A percentile compares a stretch with the other conserved stretches of the same genome.
phyloP scores from a whole-genome alignment of 2,888 invertebrate genomes.

The Chloroclysta siterata region DNA sequence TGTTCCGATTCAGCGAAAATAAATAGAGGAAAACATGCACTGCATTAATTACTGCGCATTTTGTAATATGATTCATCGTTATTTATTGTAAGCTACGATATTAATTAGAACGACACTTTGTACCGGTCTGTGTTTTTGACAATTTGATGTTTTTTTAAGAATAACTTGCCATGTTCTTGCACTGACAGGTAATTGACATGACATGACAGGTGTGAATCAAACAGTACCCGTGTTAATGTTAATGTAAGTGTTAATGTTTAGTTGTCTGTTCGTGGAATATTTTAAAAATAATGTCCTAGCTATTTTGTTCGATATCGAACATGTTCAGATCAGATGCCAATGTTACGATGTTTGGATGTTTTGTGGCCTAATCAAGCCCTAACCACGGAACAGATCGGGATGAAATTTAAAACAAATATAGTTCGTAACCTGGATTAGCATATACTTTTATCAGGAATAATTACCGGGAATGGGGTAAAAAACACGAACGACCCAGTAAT shows the following conservation, averaged over 20 bases:
- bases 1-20: slow-evolving; percentile 14
- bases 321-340: no score
- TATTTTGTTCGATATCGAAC: neutral
- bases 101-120: slow-evolving; percentile 33
- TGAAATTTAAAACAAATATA: no score
- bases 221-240: no score
- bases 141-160: no score
- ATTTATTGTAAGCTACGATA: slow-evolving; percentile 18
- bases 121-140: neutral
- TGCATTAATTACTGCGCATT: slow-evolving; percentile 26
- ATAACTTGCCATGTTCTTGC: neutral
- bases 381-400: no score
- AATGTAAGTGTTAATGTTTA: no score
- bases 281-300: neutral
- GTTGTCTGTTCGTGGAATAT: neutral
- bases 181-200: neutral
- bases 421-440: no score
- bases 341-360: no score
- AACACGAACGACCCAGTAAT: no score
- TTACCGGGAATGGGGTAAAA: no score
- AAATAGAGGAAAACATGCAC: slow-evolving; percentile 25
- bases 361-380: no score
- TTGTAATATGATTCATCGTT: slow-evolving; percentile 33
- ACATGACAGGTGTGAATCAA: neutral
- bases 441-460: no score